Evolutionary conservation across 2,888 invertebrate species (phyloP).

Genomic region (Drosophila multiciliata): DNA sequence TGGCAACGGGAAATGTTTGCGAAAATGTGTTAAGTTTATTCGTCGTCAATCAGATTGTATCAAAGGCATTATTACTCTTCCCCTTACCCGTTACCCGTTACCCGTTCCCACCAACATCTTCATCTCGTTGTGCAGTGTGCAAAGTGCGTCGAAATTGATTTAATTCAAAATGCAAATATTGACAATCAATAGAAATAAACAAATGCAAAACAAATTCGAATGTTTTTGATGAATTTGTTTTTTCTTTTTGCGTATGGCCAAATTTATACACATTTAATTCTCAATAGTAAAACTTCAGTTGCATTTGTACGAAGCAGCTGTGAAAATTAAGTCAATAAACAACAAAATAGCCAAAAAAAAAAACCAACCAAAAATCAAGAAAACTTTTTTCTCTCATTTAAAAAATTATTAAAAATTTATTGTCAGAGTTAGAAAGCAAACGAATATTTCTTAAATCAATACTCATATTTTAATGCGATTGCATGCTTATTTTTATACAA

Average conservation of each 20-base stretch:
- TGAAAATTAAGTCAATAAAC: not conserved
- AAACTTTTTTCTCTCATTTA: not conserved
- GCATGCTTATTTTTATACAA: not conserved
- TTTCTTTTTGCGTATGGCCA: not conserved
- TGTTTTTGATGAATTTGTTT: not conserved
- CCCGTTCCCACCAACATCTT: not conserved
- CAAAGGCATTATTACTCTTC: not conserved
- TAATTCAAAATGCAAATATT: constrained; percentile 39
- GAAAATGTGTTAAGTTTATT: constrained; percentile 50
- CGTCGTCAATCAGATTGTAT: constrained; percentile 36
- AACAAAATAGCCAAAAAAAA: not conserved
- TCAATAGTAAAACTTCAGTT: not conserved
- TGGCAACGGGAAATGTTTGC: constrained; percentile 36
- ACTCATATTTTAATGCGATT: not conserved
- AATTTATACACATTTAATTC: not conserved
- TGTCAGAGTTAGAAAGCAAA: not conserved
- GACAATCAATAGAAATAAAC: constrained; percentile 15
- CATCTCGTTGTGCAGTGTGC: not conserved
- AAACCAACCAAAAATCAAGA: too few relatives aligned
- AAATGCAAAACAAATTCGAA: constrained; percentile 11
- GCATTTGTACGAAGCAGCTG: not conserved
- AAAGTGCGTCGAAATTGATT: constrained; percentile 25
- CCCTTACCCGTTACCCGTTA: not conserved
- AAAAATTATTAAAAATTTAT: not conserved
- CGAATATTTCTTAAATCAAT: not conserved